These are phyloP conservation scores for Seriola rivoliana DNA, from an alignment of 2,113 vertebrate genomes.

Conservation along the genomic window DNA sequence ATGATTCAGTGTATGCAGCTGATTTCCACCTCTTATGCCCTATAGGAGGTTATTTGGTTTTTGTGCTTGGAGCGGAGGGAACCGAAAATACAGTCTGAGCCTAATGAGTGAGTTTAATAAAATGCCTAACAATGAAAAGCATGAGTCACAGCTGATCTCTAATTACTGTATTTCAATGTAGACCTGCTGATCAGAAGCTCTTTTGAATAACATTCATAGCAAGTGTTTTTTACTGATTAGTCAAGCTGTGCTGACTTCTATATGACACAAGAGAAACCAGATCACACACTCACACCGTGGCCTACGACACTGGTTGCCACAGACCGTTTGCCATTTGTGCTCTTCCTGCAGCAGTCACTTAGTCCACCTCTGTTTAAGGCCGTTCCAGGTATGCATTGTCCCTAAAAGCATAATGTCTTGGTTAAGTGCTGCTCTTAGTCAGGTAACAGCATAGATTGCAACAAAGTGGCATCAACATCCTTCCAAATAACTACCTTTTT, in stretches of 20 bases:
- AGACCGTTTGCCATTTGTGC: background rate
- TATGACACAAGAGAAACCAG: background rate
- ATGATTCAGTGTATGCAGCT: constrained; percentile 65
- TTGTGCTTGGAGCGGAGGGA: constrained; percentile 60
- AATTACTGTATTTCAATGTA: constrained; percentile 56
- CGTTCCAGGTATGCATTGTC: background rate
- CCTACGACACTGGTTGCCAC: constrained; percentile 7
- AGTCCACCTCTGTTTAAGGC: background rate
- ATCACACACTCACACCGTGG: background rate
- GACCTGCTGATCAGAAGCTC: constrained; percentile 48
- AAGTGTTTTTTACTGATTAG: constrained; percentile 47
- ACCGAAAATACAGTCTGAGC: constrained; percentile 66
- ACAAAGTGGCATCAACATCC: background rate
- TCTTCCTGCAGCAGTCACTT: constrained; percentile 18
- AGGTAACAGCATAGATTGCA: constrained; percentile 8
- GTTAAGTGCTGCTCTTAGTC: constrained; percentile 20
- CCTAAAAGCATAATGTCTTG: constrained; percentile 16
- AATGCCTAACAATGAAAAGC: constrained; percentile 44
- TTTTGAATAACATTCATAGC: constrained; percentile 41
- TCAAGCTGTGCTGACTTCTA: constrained; percentile 35
- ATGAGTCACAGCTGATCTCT: constrained; percentile 71
- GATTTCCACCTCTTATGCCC: constrained; percentile 70
- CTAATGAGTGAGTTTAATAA: constrained; percentile 73
- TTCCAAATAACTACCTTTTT: background rate
- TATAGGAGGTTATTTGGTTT: constrained; percentile 61